These are phyloP conservation scores for Alloplasta piceator DNA, from an alignment of 2,888 invertebrate genomes.

Conservation along the genomic window DNA sequence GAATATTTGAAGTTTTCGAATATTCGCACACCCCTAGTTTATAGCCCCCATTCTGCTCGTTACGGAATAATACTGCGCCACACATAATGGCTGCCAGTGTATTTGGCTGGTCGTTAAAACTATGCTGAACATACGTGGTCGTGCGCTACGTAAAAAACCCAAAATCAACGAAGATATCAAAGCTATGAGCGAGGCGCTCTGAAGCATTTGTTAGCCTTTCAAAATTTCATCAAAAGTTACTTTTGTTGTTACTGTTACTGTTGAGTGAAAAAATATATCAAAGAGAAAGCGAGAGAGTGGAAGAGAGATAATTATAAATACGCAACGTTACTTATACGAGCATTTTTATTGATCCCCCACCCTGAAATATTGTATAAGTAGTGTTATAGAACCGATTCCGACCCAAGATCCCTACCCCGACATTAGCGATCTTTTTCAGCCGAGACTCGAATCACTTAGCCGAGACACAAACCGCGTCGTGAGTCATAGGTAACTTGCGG, in stretches of 20 bases:
- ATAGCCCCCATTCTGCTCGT: too few relatives aligned
- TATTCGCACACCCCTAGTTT: too few relatives aligned
- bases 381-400: too few relatives aligned
- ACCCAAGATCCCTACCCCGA: too few relatives aligned
- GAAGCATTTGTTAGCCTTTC: constrained; percentile 8
- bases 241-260: constrained; percentile 23
- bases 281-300: too few relatives aligned
- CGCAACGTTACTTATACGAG: not conserved
- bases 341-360: not conserved
- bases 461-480: too few relatives aligned
- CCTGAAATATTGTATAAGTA: not conserved
- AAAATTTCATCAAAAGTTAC: constrained; percentile 17
- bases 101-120: constrained; percentile 87
- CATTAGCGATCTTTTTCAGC: too few relatives aligned
- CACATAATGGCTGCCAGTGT: too few relatives aligned
- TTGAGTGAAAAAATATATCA: constrained; percentile 25
- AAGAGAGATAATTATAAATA: not conserved
- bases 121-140: constrained; percentile 87
- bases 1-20: too few relatives aligned
- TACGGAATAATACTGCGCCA: too few relatives aligned
- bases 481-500: too few relatives aligned
- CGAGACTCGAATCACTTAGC: too few relatives aligned
- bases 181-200: constrained; percentile 21
- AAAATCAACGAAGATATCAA: constrained; percentile 58
- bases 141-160: constrained; percentile 85